Evolutionary conservation across 2,888 invertebrate species (phyloP), one percentile per base, ranked within the genome.

Genomic region (Crematogaster levior): DNA sequence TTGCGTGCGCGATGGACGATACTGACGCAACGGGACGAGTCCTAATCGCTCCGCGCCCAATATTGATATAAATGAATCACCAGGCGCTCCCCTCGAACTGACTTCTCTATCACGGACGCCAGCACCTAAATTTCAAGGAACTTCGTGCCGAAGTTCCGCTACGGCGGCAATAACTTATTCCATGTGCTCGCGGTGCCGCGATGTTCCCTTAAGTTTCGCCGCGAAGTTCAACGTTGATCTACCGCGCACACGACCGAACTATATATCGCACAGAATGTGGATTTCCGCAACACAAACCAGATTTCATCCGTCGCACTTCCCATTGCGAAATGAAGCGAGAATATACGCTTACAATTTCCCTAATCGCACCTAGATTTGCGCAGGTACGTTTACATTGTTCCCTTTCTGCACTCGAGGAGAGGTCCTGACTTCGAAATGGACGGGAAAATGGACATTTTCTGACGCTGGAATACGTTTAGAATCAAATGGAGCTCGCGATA

Each of bases 51-150:
- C 56, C 56, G 82, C 53, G 77, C 83, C 75, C 65, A 83, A 86
- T 89, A 88, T 89, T 89, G 88, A 89, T 88, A 89, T 74, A 90
- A 88, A 89, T 88, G 89, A 89, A 87, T 90, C 87, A 90, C 83
- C 81, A 65, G 82, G 73, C 81, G 84, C 83, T 85, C 85, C 84
- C 83, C 84, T 83, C 87, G 60, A 61, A n/a, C 12, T 73, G 83
- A 79, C 84, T 66, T 82, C 83, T 88, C 89, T 80, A 86, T 89
- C 89, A 88, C 85, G 12, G 61, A 73, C 82, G 86, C 37, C 51
- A 21, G 84, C 88, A 84, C 84, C 81, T 81, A 88, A 89, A 88
- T 89, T 88, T 75, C 86, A 58, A 43, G 40, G 60, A 89, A 89
- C 83, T 88, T 86, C 68, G 30, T 30, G 68, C 73, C 83, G 21